Evolutionary conservation across 1,140 invertebrate genomes (phyloP).

Genomic region (Carposina sasakii): DNA sequence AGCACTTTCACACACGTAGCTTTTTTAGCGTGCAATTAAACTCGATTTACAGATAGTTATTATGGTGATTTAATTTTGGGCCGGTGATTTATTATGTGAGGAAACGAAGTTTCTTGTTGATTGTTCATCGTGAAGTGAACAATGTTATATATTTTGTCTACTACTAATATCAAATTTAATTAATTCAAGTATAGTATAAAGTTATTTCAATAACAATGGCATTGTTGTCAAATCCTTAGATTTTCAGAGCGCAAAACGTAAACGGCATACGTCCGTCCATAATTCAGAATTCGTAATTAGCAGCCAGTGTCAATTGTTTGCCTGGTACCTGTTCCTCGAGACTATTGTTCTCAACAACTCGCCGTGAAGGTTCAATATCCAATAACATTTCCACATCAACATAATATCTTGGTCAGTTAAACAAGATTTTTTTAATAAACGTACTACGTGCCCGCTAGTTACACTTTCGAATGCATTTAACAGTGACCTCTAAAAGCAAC

Average conservation of each 20-base stretch:
- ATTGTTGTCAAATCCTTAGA: conserved; percentile 20
- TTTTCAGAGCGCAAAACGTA: conserved; percentile 14
- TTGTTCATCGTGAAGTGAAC: too few relatives aligned
- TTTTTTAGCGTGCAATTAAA: background rate
- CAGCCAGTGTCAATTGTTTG: conserved; percentile 32
- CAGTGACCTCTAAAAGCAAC: conserved; percentile 56
- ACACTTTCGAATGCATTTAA: conserved; percentile 54
- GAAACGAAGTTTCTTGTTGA: background rate
- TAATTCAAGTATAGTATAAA: too few relatives aligned
- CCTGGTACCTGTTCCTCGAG: conserved; percentile 15
- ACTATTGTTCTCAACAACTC: conserved; percentile 27
- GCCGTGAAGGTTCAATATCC: conserved; percentile 33
- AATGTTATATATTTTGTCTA: too few relatives aligned
- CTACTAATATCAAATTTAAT: too few relatives aligned
- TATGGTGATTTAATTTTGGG: background rate
- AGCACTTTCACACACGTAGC: background rate
- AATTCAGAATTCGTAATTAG: conserved; percentile 38
- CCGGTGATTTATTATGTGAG: background rate
- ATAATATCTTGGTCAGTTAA: conserved; percentile 17
- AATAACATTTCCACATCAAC: conserved; percentile 11
- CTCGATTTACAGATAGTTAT: background rate
- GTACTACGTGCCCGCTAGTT: conserved; percentile 33
- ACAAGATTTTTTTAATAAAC: conserved; percentile 35
- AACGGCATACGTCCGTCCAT: conserved; percentile 30
- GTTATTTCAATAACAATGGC: conserved; percentile 30